phyloP scores from a whole-genome alignment of 2,888 invertebrate genomes.

The Smittia sp. region DNA sequence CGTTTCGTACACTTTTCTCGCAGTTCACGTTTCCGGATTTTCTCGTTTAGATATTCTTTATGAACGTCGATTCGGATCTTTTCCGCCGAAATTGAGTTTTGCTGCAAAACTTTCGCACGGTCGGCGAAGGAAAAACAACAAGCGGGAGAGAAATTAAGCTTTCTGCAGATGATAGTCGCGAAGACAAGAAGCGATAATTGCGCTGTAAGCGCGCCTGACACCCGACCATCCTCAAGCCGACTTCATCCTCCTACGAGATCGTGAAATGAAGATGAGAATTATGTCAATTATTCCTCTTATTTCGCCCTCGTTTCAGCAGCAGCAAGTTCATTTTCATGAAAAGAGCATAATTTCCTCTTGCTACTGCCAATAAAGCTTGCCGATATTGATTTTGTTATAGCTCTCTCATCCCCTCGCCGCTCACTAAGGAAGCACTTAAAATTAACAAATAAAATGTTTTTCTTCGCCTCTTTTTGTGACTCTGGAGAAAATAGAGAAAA shows the following conservation, averaged over 20 bases:
- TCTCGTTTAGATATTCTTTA: conserved; percentile 29
- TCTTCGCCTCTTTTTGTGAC: neutral
- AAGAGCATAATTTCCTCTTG: conserved; percentile 21
- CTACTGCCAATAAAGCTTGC: conserved; percentile 27
- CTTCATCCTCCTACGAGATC: neutral
- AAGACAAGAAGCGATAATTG: conserved; percentile 29
- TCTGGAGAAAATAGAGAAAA: neutral
- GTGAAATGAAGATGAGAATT: conserved; percentile 34
- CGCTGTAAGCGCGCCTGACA: conserved; percentile 12
- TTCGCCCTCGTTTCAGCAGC: conserved; percentile 1
- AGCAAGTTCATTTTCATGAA: conserved; percentile 25
- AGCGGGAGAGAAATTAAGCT: conserved; percentile 16
- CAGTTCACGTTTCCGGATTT: neutral
- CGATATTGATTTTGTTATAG: conserved; percentile 32
- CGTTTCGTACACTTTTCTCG: conserved; percentile 23
- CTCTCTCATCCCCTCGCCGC: neutral
- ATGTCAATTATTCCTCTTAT: conserved; percentile 35
- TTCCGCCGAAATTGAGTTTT: conserved; percentile 1
- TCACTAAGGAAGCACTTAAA: conserved; percentile 39
- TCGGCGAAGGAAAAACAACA: neutral
- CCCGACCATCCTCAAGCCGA: neutral
- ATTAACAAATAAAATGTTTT: conserved; percentile 21
- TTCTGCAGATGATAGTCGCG: neutral
- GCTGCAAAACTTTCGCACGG: neutral
- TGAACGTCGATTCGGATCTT: conserved; percentile 29